Base-by-base conservation (phyloP, 2,113 vertebrate genomes). In the Chaetura pelagica region DNA sequence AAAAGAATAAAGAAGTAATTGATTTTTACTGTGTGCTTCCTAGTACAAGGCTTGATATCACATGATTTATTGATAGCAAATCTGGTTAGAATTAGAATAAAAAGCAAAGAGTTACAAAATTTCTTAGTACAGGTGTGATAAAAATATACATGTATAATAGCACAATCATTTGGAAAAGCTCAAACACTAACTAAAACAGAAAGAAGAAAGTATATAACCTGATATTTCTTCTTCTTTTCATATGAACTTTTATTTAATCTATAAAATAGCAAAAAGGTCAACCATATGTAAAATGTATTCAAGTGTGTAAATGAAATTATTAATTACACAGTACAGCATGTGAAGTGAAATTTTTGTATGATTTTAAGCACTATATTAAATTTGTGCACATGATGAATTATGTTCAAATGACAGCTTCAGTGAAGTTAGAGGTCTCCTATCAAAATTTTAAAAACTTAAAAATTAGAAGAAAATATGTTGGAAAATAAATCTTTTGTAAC, bases 391-490 rank as follows among this genome's bases (percentile, higher is more conserved):
- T 49, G 15, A 62, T 49, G 12, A 22, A 54, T 63, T 3, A 80
- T 0, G 0, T 4, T 44, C 12, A 76, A 88, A 5, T 3, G 4
- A 27, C 15, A 52, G 18, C 18, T 73, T 79, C 34, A 18, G 30
- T 55, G 19, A 67, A 78, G 26, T 30, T 74, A 57, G 9, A 68
- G 5, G 3, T 74, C 52, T 30, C 12, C 4, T 77, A 23, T 46
- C 5, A 80, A 80, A 73, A 72, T 10, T 49, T 48, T 61, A 19
- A 24, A 69, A 40, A 1, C 3, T 1, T 57, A 9, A 67, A 72
- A 83, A 81, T 59, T 3, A 69, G 38, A 63, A 40, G 29, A 29
- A 7, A 51, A 44, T 23, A 0, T 29, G 2, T 21, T 3, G 10
- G 44, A 32, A 88, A 78, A 82, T 0, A 5, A 12, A 13, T n/a